phyloP scores from a whole-genome alignment of 2,113 vertebrate species.

The Conger conger region DNA sequence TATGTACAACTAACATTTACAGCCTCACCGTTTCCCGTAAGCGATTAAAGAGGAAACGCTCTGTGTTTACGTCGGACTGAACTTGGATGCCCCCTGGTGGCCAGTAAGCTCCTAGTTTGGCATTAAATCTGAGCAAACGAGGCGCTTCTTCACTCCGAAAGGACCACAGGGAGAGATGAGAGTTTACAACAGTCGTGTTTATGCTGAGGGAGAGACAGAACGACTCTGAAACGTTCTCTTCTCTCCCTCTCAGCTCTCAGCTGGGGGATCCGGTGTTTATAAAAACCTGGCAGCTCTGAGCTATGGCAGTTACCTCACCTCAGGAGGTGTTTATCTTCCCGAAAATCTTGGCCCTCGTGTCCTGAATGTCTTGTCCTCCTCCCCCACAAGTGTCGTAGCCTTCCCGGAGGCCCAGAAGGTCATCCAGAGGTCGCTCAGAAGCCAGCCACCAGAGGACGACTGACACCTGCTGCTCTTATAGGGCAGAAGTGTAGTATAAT shows the following conservation, averaged over 20 bases:
- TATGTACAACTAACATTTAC: neutral
- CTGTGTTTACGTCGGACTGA: neutral
- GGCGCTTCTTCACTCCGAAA: neutral
- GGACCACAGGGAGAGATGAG: neutral
- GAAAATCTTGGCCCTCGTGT: neutral
- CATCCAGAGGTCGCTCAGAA: neutral
- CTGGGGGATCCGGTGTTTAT: neutral
- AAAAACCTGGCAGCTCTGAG: no score
- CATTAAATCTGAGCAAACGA: neutral
- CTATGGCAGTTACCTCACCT: neutral
- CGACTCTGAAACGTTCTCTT: neutral
- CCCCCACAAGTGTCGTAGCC: no score
- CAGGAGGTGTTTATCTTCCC: neutral
- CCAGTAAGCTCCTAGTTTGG: neutral
- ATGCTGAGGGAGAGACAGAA: neutral
- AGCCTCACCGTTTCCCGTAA: neutral
- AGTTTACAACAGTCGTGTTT: neutral
- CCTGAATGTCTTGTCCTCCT: neutral
- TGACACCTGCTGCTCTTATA: neutral
- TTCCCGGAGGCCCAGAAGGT: neutral
- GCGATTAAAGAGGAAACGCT: neutral
- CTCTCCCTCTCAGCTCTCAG: neutral
- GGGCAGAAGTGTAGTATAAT: neutral
- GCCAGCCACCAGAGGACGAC: no score
- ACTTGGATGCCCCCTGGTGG: constrained; percentile 10